Evolutionary conservation across 2,888 invertebrate genomes (phyloP).

Genomic region (Erynnis tages): DNA sequence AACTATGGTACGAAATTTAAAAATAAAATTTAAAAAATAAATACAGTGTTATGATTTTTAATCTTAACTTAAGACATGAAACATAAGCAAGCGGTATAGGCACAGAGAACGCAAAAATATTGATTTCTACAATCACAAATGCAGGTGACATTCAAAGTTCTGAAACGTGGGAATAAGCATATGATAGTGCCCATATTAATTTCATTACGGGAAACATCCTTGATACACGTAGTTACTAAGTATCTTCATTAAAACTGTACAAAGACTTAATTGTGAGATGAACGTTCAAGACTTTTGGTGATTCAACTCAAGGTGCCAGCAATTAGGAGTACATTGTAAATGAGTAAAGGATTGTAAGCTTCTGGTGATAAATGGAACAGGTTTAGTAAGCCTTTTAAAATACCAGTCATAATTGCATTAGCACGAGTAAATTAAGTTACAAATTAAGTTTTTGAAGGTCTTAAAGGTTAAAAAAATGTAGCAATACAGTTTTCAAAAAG

Average conservation of each 20-base stretch:
- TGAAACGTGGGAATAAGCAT: conserved; percentile 17
- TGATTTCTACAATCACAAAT: too few species aligned
- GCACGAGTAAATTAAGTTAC: background rate
- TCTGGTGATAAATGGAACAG: background rate
- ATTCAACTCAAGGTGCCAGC: background rate
- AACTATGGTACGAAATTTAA: too few species aligned
- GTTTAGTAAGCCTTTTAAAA: background rate
- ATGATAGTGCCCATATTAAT: conserved; percentile 7
- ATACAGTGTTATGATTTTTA: too few species aligned
- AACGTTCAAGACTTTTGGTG: conserved; percentile 11
- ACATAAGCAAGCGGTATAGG: background rate
- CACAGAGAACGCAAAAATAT: too few species aligned
- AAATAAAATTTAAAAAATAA: too few species aligned
- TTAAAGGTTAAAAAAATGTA: background rate
- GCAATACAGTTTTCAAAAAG: background rate
- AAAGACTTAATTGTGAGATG: conserved; percentile 8
- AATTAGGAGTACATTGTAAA: conserved; percentile 3
- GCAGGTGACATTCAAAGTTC: conserved; percentile 15
- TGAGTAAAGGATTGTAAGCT: background rate
- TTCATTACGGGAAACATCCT: conserved; percentile 7
- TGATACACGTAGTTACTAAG: conserved; percentile 16
- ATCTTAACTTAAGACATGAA: background rate
- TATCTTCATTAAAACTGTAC: conserved; percentile 19
- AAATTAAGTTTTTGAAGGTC: too few species aligned
- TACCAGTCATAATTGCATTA: background rate